These are phyloP conservation scores for Philopotamus ludificatus DNA, from an alignment of 1,140 invertebrate genomes.

Conservation along the genomic window DNA sequence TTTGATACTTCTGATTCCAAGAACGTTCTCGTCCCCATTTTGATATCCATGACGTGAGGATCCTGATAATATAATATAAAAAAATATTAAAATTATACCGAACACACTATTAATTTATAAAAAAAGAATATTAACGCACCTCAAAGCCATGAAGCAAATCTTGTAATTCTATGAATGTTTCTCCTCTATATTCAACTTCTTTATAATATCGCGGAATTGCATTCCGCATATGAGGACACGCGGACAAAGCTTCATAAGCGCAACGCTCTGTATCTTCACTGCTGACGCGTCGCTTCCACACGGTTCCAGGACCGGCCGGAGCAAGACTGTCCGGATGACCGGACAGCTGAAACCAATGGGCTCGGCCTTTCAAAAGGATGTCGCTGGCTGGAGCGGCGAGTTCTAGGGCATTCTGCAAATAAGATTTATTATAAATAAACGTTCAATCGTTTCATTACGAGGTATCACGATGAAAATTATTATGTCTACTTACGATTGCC, in stretches of 20 bases:
- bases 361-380: slow-evolving; percentile 73
- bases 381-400: slow-evolving; percentile 89
- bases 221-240: slow-evolving; percentile 71
- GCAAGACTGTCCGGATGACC: slow-evolving; percentile 92
- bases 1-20: slow-evolving; percentile 92
- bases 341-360: slow-evolving; percentile 86
- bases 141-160: slow-evolving; percentile 81
- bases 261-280: slow-evolving; percentile 74
- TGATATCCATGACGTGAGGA: slow-evolving; percentile 89
- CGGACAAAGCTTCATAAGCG: slow-evolving; percentile 79
- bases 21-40: slow-evolving; percentile 91
- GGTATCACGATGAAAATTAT: neutral
- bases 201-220: slow-evolving; percentile 86
- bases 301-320: slow-evolving; percentile 88
- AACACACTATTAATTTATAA: no score
- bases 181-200: slow-evolving; percentile 81
- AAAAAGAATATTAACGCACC: no score
- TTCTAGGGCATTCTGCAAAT: slow-evolving; percentile 89
- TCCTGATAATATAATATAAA: slow-evolving; percentile 55
- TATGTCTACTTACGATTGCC: slow-evolving; percentile 52
- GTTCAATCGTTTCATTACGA: neutral
- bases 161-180: slow-evolving; percentile 88
- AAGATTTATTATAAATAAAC: slow-evolving; percentile 38
- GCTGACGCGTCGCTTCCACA: slow-evolving; percentile 83
- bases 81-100: neutral